Evolutionary conservation across 2,113 vertebrate genomes (phyloP).

Genomic region (Melanostigma gelatinosum): DNA sequence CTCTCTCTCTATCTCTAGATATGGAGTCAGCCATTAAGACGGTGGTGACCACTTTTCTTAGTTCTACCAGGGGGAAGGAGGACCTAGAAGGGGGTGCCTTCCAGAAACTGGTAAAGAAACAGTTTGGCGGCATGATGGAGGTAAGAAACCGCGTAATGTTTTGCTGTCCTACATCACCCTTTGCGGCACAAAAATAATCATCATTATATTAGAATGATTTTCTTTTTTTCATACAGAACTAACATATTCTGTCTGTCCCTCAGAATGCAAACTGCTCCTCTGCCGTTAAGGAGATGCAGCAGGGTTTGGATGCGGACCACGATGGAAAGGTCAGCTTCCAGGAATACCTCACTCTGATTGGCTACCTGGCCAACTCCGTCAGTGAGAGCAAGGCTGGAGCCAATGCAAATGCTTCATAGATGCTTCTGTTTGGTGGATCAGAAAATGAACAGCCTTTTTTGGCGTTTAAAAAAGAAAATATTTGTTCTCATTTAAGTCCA

Average conservation of each 20-base stretch:
- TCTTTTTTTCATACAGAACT: not conserved
- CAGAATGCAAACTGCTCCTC: slow-evolving; percentile 73
- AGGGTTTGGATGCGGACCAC: slow-evolving; percentile 73
- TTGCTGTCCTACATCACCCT: not conserved
- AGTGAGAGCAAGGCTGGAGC: slow-evolving; percentile 53
- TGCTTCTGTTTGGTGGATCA: slow-evolving; percentile 11
- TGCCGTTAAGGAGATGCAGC: slow-evolving; percentile 77
- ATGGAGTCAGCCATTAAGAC: slow-evolving; percentile 81
- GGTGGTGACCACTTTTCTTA: slow-evolving; percentile 73
- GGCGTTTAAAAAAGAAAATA: not conserved
- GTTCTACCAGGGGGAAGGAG: slow-evolving; percentile 67
- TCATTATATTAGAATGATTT: not conserved
- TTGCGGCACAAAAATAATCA: not conserved
- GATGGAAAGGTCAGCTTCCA: slow-evolving; percentile 82
- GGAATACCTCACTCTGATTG: slow-evolving; percentile 80
- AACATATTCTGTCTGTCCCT: not conserved
- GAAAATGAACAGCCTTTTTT: not conserved
- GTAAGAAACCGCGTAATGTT: slow-evolving; percentile 50
- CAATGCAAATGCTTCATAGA: slow-evolving; percentile 50
- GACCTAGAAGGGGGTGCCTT: slow-evolving; percentile 67
- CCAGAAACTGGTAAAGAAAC: slow-evolving; percentile 70
- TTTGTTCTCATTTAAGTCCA: slow-evolving; percentile 10
- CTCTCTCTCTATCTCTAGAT: slow-evolving; percentile 45
- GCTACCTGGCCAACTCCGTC: slow-evolving; percentile 73
- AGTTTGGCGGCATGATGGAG: slow-evolving; percentile 75